A percentile compares a stretch with the other conserved stretches of the same genome.
These are phyloP conservation scores for Periplaneta americana DNA, from an alignment of 1,140 invertebrate genomes.

Conservation along the genomic window DNA sequence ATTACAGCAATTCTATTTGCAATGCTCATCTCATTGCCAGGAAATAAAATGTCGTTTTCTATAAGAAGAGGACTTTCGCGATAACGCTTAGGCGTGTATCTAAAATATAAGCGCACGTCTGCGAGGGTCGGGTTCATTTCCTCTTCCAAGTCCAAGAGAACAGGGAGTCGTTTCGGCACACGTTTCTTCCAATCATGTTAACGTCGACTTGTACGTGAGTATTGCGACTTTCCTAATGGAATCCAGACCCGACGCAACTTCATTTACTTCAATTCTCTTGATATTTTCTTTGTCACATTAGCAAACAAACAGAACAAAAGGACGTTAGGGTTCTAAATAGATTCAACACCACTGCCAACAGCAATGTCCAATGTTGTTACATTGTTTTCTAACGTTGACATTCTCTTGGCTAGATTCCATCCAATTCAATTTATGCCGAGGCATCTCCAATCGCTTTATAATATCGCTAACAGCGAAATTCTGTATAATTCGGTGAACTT, in stretches of 20 bases:
- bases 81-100: not conserved
- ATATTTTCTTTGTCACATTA: not conserved
- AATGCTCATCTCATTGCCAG: not conserved
- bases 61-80: not conserved
- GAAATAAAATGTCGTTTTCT: not conserved
- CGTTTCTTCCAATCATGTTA: not conserved
- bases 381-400: not conserved
- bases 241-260: not conserved
- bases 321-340: not conserved
- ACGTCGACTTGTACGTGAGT: not conserved
- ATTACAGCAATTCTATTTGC: not conserved
- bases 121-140: not conserved
- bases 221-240: not conserved
- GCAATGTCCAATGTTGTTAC: not conserved
- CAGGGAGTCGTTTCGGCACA: not conserved
- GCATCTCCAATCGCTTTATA: not conserved
- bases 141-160: not conserved
- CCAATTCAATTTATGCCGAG: not conserved
- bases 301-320: not conserved
- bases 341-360: not conserved
- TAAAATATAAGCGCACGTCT: not conserved
- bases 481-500: too few relatives aligned
- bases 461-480: not conserved
- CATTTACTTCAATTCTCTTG: not conserved
- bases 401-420: not conserved